Evolutionary conservation across 2,113 vertebrate species (phyloP).

Genomic region (Python bivittatus): DNA sequence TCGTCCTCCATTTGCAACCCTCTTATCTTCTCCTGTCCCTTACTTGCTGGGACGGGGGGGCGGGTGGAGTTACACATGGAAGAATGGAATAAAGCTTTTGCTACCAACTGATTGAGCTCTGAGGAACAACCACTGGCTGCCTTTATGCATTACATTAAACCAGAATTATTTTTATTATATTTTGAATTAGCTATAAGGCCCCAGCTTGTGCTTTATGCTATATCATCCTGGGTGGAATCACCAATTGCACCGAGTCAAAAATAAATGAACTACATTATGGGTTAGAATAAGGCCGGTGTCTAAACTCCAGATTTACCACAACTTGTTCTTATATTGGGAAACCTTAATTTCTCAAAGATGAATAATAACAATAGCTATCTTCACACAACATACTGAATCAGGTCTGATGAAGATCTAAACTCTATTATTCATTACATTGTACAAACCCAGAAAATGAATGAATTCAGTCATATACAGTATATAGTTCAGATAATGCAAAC

Average conservation of each 20-base stretch:
- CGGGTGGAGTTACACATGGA: background rate
- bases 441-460: background rate
- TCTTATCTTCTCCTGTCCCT: background rate
- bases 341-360: background rate
- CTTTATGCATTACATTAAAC: background rate
- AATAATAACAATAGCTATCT: background rate
- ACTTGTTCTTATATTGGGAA: background rate
- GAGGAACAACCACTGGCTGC: background rate
- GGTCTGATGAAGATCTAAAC: background rate
- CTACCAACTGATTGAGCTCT: background rate
- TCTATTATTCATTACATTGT: background rate
- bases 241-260: background rate
- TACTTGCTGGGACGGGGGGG: background rate
- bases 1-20: background rate
- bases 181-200: background rate
- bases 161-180: background rate
- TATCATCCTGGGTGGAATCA: background rate
- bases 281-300: background rate
- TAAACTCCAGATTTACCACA: background rate
- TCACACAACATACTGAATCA: background rate
- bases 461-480: background rate
- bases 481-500: background rate
- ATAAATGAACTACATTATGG: background rate
- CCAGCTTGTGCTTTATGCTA: background rate
- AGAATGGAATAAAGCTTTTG: background rate